Conservation (phyloP, 2,113 vertebrate species). For the Nipponia nippon region DNA sequence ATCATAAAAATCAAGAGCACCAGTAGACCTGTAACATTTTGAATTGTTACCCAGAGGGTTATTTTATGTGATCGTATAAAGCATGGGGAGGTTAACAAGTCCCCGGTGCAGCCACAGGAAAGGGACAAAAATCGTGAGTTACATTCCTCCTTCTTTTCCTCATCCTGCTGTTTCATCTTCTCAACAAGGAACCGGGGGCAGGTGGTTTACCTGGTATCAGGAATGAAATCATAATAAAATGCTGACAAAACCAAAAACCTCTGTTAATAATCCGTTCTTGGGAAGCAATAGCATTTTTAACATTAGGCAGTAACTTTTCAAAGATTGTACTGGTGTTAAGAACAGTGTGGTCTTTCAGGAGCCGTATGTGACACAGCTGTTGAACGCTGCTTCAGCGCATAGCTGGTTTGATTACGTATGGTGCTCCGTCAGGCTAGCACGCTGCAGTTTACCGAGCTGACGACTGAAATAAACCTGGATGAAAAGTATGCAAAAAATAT, state of each 20-base stretch:
- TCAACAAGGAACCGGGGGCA: not conserved
- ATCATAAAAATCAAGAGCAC: constrained; percentile 14
- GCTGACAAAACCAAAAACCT: not conserved
- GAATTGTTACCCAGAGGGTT: constrained; percentile 20
- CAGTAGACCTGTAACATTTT: constrained; percentile 17
- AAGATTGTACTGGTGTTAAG: not conserved
- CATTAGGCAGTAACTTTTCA: not conserved
- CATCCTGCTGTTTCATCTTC: not conserved
- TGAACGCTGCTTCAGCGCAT: not conserved
- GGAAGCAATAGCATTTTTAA: not conserved
- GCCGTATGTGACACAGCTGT: not conserved
- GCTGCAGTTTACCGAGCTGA: not conserved
- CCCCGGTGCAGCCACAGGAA: not conserved
- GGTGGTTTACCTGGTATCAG: not conserved
- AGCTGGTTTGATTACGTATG: not conserved
- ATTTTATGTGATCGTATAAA: constrained; percentile 20
- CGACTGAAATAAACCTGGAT: not conserved
- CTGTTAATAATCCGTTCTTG: not conserved
- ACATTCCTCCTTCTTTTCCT: not conserved
- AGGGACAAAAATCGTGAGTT: not conserved
- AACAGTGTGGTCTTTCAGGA: not conserved
- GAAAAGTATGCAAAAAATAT: not conserved
- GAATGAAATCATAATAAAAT: not conserved
- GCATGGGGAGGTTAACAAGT: constrained; percentile 24
- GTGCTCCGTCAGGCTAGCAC: not conserved